Base-by-base conservation (phyloP, 2,888 invertebrate genomes). In the Meghimatium bilineatum region DNA sequence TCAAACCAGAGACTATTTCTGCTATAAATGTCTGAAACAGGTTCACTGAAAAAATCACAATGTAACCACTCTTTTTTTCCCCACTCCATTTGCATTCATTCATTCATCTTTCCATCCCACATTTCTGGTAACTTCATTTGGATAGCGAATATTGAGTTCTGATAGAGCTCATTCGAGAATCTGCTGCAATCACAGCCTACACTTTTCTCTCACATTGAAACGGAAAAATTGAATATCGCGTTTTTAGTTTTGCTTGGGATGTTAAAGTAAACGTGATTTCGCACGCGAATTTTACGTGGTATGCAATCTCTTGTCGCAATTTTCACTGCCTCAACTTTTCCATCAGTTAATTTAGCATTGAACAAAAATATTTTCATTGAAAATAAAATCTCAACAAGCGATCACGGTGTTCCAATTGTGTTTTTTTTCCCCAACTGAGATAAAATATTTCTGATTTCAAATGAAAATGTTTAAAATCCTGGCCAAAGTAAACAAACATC, bases 121-220 rank as follows among this genome's bases (percentile, higher is more conserved):
- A 26, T 49, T 29, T 17, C 49, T n/a, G 26, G 12, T 38, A 49
- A 49, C n/a, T 38, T 49, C 49, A 74, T 56, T 56, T 56, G 20
- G 56, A 56, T 20, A 56, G 38, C 23, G 2, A 76, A 56, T 76
- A 76, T 38, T 36, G 23, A 77, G 32, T 38, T 77, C 77, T 36
- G 36, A 66, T 36, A 36, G 14, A 20, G 77, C 49, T 63, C 63
- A 56, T 56, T 60, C 34, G 3, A 60, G 60, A 76, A 56, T 20
- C 52, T 14, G 76, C 17, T 20, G 75, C 56, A 77, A 63, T 77
- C 63, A 63, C 20, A 32, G 38, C 77, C 63, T 63, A 38, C 63
- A 77, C 63, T 77, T 77, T 36, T 63, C 26, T 26, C 63, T n/a
- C 60, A n/a, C 38, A n/a, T 63, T 77, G 63, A 77, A 77, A 77